Conservation (phyloP, 2,113 vertebrate genomes). For the Delphinus delphis region DNA sequence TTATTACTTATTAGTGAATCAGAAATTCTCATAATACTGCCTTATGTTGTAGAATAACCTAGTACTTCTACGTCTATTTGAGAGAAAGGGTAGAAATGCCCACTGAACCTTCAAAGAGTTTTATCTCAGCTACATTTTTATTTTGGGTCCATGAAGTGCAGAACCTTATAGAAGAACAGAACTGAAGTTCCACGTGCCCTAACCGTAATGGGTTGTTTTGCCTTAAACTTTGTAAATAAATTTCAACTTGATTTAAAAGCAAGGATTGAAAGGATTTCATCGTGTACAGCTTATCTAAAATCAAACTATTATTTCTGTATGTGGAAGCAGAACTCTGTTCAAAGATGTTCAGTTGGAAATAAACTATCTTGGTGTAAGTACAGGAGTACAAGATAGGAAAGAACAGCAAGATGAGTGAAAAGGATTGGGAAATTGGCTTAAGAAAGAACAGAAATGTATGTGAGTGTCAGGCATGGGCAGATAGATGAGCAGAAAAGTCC, state of each 20-base stretch:
- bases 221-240: constrained; percentile 13
- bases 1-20: neutral
- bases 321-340: neutral
- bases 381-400: neutral
- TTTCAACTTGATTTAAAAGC: constrained; percentile 29
- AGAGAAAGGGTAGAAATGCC: neutral
- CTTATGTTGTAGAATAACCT: neutral
- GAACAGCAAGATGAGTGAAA: neutral
- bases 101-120: neutral
- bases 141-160: neutral
- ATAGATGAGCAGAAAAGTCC: neutral
- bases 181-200: neutral
- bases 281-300: neutral
- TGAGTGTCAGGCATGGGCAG: neutral
- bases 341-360: neutral
- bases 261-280: neutral
- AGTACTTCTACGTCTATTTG: neutral
- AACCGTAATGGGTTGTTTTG: neutral
- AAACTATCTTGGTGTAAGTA: neutral
- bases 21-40: neutral
- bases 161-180: neutral
- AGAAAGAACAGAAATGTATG: neutral
- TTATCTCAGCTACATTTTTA: neutral
- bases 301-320: neutral
- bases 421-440: neutral